Conservation (phyloP, 1,140 invertebrate genomes). For the Homarus americanus region DNA sequence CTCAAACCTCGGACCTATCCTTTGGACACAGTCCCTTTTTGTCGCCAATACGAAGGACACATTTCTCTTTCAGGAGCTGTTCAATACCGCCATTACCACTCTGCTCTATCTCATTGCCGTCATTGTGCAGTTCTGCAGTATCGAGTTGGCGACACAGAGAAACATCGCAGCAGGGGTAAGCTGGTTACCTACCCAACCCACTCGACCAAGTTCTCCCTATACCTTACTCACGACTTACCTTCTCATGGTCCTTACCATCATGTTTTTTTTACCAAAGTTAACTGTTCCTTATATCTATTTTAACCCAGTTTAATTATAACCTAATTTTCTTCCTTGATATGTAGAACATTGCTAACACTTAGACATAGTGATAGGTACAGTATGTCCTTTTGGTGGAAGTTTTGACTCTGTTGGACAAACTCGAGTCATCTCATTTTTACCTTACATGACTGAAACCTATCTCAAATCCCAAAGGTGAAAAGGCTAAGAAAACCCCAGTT, state of each 20-base stretch:
- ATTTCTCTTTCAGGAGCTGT: conserved; percentile 84
- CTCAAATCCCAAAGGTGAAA: no score
- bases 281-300: neutral
- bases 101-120: conserved; percentile 88
- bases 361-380: no score
- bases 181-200: neutral
- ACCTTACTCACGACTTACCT: neutral
- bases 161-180: conserved; percentile 71
- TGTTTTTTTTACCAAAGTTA: neutral
- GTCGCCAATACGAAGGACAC: conserved; percentile 54
- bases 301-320: neutral
- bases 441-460: no score
- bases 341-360: no score
- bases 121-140: conserved; percentile 84
- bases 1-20: neutral
- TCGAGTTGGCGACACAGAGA: conserved; percentile 22
- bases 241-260: neutral
- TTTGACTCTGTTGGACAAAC: no score
- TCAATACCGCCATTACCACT: conserved; percentile 85
- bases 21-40: conserved; percentile 11
- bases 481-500: no score
- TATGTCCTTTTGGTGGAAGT: no score
- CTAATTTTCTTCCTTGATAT: no score
- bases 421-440: no score
- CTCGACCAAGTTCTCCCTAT: neutral